A percentile compares a stretch with the other conserved stretches of the same genome.
Conservation (phyloP, 2,888 invertebrate species). For the Yponomeuta evonymella region DNA sequence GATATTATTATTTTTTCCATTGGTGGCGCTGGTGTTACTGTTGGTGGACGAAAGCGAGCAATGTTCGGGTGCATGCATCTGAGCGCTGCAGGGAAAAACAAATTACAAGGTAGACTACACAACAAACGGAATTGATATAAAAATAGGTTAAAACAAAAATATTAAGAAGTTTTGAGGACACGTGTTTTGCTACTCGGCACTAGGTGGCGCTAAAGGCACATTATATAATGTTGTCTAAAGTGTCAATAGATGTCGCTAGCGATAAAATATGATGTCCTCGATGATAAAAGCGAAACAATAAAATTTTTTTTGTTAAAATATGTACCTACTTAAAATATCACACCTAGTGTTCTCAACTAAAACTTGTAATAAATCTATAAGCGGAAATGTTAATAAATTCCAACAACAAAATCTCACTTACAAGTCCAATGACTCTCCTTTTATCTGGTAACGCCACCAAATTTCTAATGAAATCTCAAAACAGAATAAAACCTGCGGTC, state of each 20-base stretch:
- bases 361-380: too few relatives aligned
- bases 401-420: background rate
- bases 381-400: too few relatives aligned
- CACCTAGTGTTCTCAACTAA: too few relatives aligned
- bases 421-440: too few relatives aligned
- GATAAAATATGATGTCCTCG: background rate
- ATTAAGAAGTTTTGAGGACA: background rate
- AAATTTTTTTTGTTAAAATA: too few relatives aligned
- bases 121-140: background rate
- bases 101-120: too few relatives aligned
- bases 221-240: background rate
- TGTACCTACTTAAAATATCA: too few relatives aligned
- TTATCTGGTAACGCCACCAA: background rate
- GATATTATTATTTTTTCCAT: too few relatives aligned
- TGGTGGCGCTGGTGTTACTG: too few relatives aligned
- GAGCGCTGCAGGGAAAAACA: too few relatives aligned
- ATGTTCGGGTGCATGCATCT: too few relatives aligned
- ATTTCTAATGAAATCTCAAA: background rate
- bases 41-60: too few relatives aligned
- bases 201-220: background rate
- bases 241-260: slow-evolving; percentile 9
- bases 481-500: slow-evolving; percentile 4
- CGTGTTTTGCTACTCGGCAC: slow-evolving; percentile 3
- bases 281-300: background rate
- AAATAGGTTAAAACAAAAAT: background rate